Conservation (phyloP, 1,140 invertebrate species). For the Dendroctonus valens region DNA sequence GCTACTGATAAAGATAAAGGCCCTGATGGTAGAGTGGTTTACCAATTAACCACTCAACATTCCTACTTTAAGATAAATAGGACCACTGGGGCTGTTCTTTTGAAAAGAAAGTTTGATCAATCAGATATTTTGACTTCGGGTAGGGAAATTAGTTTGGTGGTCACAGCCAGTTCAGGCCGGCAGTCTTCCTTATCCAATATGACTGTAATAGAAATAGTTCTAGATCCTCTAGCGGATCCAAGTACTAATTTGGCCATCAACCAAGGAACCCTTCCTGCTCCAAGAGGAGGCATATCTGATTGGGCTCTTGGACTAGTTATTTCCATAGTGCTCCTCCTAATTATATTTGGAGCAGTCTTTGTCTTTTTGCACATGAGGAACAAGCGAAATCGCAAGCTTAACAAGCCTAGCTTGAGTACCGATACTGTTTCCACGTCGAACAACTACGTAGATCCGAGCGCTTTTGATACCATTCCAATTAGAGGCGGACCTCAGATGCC, state of each 20-base stretch:
- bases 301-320: constrained; percentile 87
- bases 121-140: constrained; percentile 60
- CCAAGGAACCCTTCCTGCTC: constrained; percentile 54
- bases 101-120: constrained; percentile 74
- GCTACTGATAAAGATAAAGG: constrained; percentile 90
- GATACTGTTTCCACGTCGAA: constrained; percentile 73
- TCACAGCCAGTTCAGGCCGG: constrained; percentile 84
- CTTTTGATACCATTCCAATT: constrained; percentile 86
- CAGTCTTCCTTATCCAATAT: constrained; percentile 82
- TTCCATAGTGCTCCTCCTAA: constrained; percentile 74
- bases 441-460: constrained; percentile 78
- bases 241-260: constrained; percentile 59
- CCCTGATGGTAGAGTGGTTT: constrained; percentile 86
- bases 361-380: constrained; percentile 82
- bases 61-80: constrained; percentile 89
- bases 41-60: constrained; percentile 79
- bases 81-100: constrained; percentile 81
- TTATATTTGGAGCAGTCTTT: constrained; percentile 78
- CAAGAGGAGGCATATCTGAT: constrained; percentile 70
- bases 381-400: constrained; percentile 74
- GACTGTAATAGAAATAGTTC: constrained; percentile 78
- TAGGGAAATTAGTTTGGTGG: constrained; percentile 72
- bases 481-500: constrained; percentile 56
- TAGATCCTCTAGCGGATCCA: constrained; percentile 67
- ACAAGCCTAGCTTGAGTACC: constrained; percentile 70